Conservation (phyloP, 2,797 vertebrate species). For the Pseudochirops corinnae region DNA sequence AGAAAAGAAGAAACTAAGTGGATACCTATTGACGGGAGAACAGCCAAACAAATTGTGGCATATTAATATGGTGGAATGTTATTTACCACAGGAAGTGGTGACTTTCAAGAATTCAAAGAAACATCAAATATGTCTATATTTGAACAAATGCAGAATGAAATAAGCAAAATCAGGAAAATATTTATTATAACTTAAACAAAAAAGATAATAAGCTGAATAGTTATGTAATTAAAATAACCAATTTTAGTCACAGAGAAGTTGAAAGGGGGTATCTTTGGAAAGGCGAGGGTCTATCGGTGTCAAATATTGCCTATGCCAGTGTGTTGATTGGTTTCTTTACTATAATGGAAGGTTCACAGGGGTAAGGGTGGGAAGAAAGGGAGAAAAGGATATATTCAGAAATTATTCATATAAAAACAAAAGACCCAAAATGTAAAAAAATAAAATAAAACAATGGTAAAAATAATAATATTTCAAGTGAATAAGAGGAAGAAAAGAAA, state of each 20-base stretch:
- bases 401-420: not conserved
- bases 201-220: not conserved
- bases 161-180: not conserved
- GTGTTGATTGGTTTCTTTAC: not conserved
- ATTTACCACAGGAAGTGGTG: not conserved
- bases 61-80: not conserved
- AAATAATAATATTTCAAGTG: not conserved
- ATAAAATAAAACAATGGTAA: not conserved
- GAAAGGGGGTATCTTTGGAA: not conserved
- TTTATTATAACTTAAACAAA: not conserved
- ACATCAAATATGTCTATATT: too few species aligned
- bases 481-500: not conserved
- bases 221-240: not conserved
- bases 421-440: not conserved
- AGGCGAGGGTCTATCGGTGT: not conserved
- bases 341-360: not conserved
- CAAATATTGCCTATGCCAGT: not conserved
- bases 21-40: not conserved
- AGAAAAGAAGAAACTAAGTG: not conserved
- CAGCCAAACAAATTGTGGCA: not conserved
- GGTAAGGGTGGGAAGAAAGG: not conserved
- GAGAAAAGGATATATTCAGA: not conserved
- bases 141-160: not conserved
- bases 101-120: not conserved
- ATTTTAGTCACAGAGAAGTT: not conserved